These are phyloP conservation scores for Desmodus rotundus DNA, from an alignment of 2,113 vertebrate species.

Conservation along the genomic window DNA sequence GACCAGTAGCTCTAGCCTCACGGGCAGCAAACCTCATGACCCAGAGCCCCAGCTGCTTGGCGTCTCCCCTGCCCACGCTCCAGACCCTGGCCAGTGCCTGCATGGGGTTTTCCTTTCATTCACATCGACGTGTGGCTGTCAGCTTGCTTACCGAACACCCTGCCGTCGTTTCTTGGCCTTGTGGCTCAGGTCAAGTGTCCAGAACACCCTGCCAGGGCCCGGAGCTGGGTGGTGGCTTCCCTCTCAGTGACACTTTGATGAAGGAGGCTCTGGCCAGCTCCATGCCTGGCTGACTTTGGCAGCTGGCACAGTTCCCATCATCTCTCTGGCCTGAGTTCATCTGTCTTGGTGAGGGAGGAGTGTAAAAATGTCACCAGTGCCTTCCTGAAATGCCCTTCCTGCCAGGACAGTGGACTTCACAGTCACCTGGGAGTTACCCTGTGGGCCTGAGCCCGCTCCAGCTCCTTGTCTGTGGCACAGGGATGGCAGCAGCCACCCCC, in stretches of 20 bases:
- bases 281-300: background rate
- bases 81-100: background rate
- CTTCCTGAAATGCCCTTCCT: background rate
- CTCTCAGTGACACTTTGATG: background rate
- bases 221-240: background rate
- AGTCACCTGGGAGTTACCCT: background rate
- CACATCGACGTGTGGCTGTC: background rate
- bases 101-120: background rate
- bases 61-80: background rate
- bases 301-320: background rate
- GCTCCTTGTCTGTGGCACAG: background rate
- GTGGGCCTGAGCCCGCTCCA: background rate
- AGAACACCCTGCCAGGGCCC: background rate
- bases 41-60: background rate
- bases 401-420: background rate
- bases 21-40: background rate
- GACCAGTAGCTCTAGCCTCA: background rate
- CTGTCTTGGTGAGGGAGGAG: background rate
- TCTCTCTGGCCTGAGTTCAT: background rate
- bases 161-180: background rate
- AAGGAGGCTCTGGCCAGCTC: background rate
- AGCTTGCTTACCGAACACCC: background rate
- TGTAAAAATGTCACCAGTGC: background rate
- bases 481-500: background rate
- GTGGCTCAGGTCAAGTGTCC: too few species aligned